phyloP scores from a whole-genome alignment of 1,140 invertebrate species.

The Orius insidiosus region DNA sequence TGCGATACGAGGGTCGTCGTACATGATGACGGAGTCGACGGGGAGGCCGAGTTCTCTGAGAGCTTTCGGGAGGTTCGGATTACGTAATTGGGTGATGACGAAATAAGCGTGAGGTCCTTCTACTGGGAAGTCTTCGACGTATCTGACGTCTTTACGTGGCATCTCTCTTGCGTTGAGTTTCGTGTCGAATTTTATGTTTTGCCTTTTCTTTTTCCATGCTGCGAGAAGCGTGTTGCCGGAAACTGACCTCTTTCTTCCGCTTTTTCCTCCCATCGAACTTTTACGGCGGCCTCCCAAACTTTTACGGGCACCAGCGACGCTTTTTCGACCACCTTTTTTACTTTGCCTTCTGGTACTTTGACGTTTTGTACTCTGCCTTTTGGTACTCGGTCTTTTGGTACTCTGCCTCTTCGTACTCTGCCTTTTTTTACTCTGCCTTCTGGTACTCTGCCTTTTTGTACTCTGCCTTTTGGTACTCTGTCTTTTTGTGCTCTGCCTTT shows the following conservation, averaged over 20 bases:
- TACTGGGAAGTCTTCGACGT: not conserved
- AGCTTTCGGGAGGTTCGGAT: not conserved
- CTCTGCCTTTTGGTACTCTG: constrained; percentile 12
- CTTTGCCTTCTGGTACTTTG: constrained; percentile 13
- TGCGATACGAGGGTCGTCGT: not conserved
- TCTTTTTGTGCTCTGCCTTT: constrained; percentile 5
- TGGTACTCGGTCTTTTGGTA: too few relatives aligned
- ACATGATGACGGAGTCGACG: not conserved
- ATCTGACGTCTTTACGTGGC: not conserved
- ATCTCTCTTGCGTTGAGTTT: constrained; percentile 4
- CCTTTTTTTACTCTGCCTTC: constrained; percentile 3
- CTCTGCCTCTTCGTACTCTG: constrained; percentile 3
- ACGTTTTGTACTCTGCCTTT: constrained; percentile 10
- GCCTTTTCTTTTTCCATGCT: not conserved
- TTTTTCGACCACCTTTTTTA: constrained; percentile 8
- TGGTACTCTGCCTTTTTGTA: constrained; percentile 14
- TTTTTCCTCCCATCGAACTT: constrained; percentile 1
- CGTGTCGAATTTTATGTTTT: not conserved
- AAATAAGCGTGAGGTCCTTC: constrained; percentile 4
- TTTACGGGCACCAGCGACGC: constrained; percentile 5
- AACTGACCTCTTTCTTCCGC: not conserved
- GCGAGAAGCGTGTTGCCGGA: not conserved
- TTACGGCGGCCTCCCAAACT: not conserved
- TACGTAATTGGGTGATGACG: constrained; percentile 8
- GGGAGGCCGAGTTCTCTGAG: constrained; percentile 2